Evolutionary conservation across 2,113 vertebrate species (phyloP).

Genomic region (Ptyas mucosa): DNA sequence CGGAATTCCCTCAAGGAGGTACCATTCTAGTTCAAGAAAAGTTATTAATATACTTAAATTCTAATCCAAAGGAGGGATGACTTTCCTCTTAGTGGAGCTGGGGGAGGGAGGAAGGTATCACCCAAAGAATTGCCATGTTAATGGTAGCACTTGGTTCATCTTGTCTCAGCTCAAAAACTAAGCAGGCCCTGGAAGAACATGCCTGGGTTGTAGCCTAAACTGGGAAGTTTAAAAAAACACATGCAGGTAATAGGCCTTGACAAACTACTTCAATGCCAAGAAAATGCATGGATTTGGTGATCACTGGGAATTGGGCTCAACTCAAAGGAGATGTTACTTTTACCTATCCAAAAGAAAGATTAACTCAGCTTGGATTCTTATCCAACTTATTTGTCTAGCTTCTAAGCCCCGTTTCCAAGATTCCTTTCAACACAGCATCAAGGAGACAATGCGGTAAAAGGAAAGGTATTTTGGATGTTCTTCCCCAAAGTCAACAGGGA

Average conservation of each 20-base stretch:
- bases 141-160: background rate
- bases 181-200: background rate
- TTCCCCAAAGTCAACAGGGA: background rate
- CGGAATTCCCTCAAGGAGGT: background rate
- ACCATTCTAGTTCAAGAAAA: background rate
- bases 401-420: background rate
- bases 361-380: background rate
- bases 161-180: background rate
- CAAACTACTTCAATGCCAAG: background rate
- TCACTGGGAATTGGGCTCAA: background rate
- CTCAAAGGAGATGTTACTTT: background rate
- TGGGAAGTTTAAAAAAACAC: background rate
- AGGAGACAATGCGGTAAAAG: background rate
- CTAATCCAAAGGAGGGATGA: background rate
- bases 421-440: background rate
- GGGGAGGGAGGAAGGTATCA: background rate
- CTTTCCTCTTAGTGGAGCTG: background rate
- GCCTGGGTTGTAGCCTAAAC: background rate
- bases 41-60: background rate
- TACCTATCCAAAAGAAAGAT: background rate
- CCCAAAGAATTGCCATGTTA: background rate
- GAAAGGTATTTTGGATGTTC: background rate
- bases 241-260: background rate
- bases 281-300: background rate
- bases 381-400: background rate